Conservation (phyloP, 1,140 invertebrate genomes). For the Asobara japonica region DNA sequence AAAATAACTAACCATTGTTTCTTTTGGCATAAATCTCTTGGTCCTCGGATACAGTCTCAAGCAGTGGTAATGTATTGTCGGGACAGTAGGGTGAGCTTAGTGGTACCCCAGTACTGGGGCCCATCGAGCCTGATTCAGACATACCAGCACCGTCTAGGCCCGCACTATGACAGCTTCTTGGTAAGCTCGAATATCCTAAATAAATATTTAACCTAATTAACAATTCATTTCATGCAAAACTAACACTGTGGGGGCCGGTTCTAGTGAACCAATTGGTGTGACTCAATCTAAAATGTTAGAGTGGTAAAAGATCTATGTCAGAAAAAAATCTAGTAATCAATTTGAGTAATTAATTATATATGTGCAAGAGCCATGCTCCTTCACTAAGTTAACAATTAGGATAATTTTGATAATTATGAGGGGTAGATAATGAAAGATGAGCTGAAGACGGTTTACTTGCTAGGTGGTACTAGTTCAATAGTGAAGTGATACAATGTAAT, state of each 20-base stretch:
- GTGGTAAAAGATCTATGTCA: not conserved
- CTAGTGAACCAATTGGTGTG: not conserved
- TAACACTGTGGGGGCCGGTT: not conserved
- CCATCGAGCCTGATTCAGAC: slow-evolving; percentile 65
- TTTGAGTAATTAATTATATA: slow-evolving; percentile 7
- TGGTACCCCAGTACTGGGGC: slow-evolving; percentile 55
- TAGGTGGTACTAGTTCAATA: too few species aligned
- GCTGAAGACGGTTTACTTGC: too few species aligned
- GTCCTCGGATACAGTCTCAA: slow-evolving; percentile 75
- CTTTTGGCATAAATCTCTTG: slow-evolving; percentile 65
- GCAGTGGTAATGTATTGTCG: slow-evolving; percentile 67
- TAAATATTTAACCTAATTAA: slow-evolving; percentile 21
- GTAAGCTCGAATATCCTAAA: slow-evolving; percentile 84
- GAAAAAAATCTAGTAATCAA: not conserved
- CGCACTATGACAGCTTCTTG: slow-evolving; percentile 77
- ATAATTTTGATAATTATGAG: not conserved
- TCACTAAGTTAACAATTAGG: not conserved
- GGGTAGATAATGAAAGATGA: not conserved
- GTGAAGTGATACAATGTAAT: not conserved
- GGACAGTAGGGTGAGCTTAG: slow-evolving; percentile 66
- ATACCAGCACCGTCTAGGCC: slow-evolving; percentile 70
- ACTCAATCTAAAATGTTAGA: not conserved
- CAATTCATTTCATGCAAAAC: slow-evolving; percentile 19
- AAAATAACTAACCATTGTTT: slow-evolving; percentile 60
- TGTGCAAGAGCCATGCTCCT: slow-evolving; percentile 1